Percentiles rank a stretch among this genome's conserved stretches.
Evolutionary conservation across 2,113 vertebrate genomes (phyloP).

Genomic region (Anoura caudifer): DNA sequence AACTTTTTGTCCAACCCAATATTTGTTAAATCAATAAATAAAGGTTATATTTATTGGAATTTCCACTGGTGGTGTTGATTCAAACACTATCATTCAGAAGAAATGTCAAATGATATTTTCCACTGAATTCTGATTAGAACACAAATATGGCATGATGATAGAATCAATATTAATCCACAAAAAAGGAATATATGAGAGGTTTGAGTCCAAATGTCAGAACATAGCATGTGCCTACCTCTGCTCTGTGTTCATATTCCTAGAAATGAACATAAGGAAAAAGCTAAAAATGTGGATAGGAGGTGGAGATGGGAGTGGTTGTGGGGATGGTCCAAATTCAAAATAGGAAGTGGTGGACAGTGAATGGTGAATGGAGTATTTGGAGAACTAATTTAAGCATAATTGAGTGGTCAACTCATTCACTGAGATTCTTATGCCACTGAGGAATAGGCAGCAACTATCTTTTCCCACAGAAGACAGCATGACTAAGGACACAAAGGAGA

Average conservation of each 20-base stretch:
- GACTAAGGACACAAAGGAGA: not conserved
- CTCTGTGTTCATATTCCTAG: not conserved
- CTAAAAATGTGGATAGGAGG: not conserved
- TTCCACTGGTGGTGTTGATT: not conserved
- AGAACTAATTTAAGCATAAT: not conserved
- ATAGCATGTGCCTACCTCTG: not conserved
- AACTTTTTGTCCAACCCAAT: too few relatives aligned
- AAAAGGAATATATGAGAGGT: not conserved
- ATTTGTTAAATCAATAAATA: constrained; percentile 6
- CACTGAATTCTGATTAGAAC: not conserved
- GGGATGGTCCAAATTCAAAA: not conserved
- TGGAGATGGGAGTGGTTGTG: not conserved
- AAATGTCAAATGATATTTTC: not conserved
- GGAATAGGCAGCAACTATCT: not conserved
- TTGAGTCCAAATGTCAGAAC: not conserved
- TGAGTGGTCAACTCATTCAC: not conserved
- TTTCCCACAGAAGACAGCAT: not conserved
- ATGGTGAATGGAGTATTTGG: not conserved
- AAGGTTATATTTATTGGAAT: not conserved
- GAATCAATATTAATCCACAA: not conserved
- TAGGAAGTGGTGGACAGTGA: not conserved
- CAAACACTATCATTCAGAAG: not conserved
- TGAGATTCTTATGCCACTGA: not conserved
- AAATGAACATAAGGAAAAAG: not conserved
- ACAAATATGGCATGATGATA: not conserved